Conservation (phyloP, 2,797 vertebrate genomes). For the Neopelma chrysocephalum region DNA sequence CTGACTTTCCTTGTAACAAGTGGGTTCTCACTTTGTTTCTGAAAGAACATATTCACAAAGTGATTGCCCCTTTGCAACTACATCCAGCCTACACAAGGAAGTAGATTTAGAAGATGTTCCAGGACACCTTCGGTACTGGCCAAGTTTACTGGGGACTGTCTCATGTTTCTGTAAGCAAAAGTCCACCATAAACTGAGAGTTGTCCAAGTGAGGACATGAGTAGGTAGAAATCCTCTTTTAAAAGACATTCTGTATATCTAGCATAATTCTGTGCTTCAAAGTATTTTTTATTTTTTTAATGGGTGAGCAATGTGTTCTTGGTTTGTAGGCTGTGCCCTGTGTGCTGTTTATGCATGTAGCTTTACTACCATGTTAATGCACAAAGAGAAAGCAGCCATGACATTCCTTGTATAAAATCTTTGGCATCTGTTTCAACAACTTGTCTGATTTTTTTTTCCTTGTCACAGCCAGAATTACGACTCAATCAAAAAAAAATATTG, state of each 20-base stretch:
- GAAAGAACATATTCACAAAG: neutral
- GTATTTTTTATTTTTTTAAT: slow-evolving; percentile 65
- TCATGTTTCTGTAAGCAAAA: slow-evolving; percentile 36
- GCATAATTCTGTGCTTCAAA: slow-evolving; percentile 54
- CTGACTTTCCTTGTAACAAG: slow-evolving; percentile 50
- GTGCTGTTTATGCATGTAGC: slow-evolving; percentile 64
- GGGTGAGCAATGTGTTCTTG: slow-evolving; percentile 40
- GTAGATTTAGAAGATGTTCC: slow-evolving; percentile 29
- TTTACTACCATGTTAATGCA: slow-evolving; percentile 66
- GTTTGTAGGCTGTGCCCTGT: slow-evolving; percentile 56
- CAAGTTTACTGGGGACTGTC: neutral
- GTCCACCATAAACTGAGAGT: slow-evolving; percentile 18
- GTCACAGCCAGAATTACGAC: neutral
- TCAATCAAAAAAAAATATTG: neutral
- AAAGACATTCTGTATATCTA: slow-evolving; percentile 39
- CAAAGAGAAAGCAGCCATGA: slow-evolving; percentile 61
- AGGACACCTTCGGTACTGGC: neutral
- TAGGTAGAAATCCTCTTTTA: slow-evolving; percentile 27
- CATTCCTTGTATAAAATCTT: slow-evolving; percentile 70
- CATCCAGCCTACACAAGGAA: neutral
- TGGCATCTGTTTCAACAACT: slow-evolving; percentile 46
- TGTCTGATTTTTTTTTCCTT: neutral
- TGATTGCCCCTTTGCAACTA: neutral
- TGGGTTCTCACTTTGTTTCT: neutral
- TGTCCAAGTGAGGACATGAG: neutral